Conservation (phyloP, 1,140 invertebrate genomes). For the Cephus cinctus region DNA sequence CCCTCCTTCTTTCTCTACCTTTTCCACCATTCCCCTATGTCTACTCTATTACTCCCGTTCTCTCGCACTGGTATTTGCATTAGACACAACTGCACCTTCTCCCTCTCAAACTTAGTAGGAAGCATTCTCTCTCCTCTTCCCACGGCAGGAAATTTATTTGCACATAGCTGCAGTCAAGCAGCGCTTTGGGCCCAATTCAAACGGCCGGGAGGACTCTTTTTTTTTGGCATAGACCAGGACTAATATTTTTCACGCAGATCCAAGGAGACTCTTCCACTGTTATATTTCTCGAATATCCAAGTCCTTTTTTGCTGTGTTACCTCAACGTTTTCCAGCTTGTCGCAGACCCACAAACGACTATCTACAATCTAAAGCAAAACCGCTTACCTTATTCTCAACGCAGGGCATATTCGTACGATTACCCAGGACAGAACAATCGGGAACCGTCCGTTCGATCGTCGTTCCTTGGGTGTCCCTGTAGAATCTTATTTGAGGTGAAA, state of each 20-base stretch:
- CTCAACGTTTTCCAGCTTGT: no score
- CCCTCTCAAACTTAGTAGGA: no score
- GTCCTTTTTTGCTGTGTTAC: no score
- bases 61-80: slow-evolving; percentile 34
- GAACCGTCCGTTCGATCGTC: slow-evolving; percentile 35
- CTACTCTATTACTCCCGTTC: slow-evolving; percentile 30
- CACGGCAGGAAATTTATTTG: slow-evolving; percentile 23
- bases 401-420: slow-evolving; percentile 45
- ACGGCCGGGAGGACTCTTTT: no score
- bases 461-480: slow-evolving; percentile 49
- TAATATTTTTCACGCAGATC: no score
- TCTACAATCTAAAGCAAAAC: background rate
- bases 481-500: slow-evolving; percentile 45
- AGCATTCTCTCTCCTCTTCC: slow-evolving; percentile 24
- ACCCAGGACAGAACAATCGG: slow-evolving; percentile 42
- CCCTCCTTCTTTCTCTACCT: slow-evolving; percentile 12
- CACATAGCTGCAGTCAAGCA: slow-evolving; percentile 4
- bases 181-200: no score
- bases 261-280: no score
- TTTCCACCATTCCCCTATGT: no score
- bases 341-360: no score
- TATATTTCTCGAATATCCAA: no score
- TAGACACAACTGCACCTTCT: slow-evolving; percentile 26
- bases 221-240: no score
- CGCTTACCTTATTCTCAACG: slow-evolving; percentile 47